A percentile compares a stretch with the other conserved stretches of the same genome.
Evolutionary conservation across 2,113 vertebrate genomes (phyloP).

Genomic region (Phoenicopterus ruber): DNA sequence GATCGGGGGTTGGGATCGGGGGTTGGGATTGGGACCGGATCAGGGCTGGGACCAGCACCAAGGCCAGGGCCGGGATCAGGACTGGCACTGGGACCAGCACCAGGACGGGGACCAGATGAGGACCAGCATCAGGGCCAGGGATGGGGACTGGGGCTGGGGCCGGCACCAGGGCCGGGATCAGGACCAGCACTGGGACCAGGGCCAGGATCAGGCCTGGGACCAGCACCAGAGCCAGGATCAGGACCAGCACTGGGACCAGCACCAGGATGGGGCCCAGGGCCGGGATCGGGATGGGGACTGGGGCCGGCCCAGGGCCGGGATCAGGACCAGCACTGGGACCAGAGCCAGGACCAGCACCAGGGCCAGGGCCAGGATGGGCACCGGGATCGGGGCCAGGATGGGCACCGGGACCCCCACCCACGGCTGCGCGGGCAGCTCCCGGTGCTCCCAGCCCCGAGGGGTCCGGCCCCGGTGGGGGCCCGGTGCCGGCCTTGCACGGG

Average conservation of each 20-base stretch:
- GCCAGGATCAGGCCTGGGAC: no score
- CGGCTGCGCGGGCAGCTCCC: not conserved
- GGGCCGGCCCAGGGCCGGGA: not conserved
- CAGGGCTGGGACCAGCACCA: not conserved
- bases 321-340: not conserved
- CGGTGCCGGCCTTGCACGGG: not conserved
- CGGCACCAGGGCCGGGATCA: not conserved
- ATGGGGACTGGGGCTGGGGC: not conserved
- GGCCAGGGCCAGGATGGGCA: not conserved
- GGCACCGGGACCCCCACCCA: no score
- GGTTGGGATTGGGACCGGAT: no score
- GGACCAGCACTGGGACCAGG: not conserved
- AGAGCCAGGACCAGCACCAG: no score
- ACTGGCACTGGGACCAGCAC: not conserved
- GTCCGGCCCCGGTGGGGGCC: not conserved
- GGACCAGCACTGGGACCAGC: not conserved
- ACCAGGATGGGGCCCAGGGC: not conserved
- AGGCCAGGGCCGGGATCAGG: fast-evolving
- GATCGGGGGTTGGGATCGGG: not conserved
- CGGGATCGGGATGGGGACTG: no score
- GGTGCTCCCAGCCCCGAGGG: not conserved
- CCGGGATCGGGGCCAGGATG: not conserved
- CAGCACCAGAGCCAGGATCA: not conserved
- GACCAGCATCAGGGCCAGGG: no score
- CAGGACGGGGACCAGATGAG: no score